Percentiles rank a stretch among this genome's conserved stretches.
Evolutionary conservation across 2,888 invertebrate genomes (phyloP).

Genomic region (Drosophila kokeensis): DNA sequence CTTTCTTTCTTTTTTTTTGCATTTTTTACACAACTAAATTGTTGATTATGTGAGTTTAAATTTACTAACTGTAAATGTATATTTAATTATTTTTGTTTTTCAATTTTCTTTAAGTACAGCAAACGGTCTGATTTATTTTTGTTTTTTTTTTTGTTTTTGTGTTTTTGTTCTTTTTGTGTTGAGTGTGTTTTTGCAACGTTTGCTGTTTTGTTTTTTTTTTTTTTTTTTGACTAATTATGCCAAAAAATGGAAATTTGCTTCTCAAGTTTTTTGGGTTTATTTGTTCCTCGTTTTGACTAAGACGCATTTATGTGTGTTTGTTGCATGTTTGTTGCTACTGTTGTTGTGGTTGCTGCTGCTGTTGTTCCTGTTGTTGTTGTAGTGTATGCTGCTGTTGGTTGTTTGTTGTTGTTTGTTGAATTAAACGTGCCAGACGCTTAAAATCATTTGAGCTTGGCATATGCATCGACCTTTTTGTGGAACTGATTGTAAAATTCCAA

Average conservation of each 20-base stretch:
- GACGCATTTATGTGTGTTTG: slow-evolving; percentile 38
- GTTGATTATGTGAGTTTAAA: slow-evolving; percentile 68
- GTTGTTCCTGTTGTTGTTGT: slow-evolving; percentile 20
- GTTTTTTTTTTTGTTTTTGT: slow-evolving; percentile 3
- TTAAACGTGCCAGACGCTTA: slow-evolving; percentile 76
- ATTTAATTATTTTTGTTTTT: slow-evolving; percentile 29
- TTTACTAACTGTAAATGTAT: slow-evolving; percentile 64
- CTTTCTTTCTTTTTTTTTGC: slow-evolving; percentile 1
- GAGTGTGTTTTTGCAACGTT: slow-evolving; percentile 6
- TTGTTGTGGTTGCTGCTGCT: slow-evolving; percentile 30
- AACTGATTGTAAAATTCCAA: slow-evolving; percentile 90
- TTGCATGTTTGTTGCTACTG: slow-evolving; percentile 28
- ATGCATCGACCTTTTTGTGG: slow-evolving; percentile 91
- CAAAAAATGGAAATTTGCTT: slow-evolving; percentile 40
- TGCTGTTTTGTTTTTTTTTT: slow-evolving; percentile 6
- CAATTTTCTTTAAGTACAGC: slow-evolving; percentile 37
- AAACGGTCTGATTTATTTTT: slow-evolving; percentile 27
- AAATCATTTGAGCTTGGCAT: slow-evolving; percentile 89
- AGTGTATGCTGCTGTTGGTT: slow-evolving; percentile 15
- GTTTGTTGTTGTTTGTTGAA: slow-evolving; percentile 14
- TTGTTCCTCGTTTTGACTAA: slow-evolving; percentile 50
- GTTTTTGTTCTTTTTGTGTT: slow-evolving; percentile 1
- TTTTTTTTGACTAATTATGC: slow-evolving; percentile 39
- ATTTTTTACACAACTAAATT: slow-evolving; percentile 57
- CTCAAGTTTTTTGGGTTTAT: slow-evolving; percentile 28